Base-by-base conservation (phyloP, 1,140 invertebrate species). In the Zaprionus inermis region DNA sequence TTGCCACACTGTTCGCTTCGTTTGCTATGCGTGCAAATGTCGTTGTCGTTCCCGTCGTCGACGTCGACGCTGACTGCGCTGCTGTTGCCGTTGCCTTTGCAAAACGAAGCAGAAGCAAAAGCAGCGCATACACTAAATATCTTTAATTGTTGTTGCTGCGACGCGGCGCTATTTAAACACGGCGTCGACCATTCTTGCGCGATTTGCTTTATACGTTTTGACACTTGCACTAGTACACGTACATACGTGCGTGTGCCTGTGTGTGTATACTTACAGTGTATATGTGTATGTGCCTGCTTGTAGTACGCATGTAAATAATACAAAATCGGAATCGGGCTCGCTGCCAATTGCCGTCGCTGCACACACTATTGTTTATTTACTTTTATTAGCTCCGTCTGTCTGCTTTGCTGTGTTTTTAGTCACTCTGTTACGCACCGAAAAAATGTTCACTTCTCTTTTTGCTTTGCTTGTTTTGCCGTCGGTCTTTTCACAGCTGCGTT, bases 1-100 rank as follows among this genome's bases (percentile, higher is more conserved):
- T 67, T 18, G 44, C 5, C 10, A 54, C 83, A 88, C 84, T 38
- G 84, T 88, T 49, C 66, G 67, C 74, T 52, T 24, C 54, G 41
- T 49, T 65, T 49, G 65, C 65, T 66, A 66, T 75, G 81, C 76
- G 83, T 79, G 72, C 76, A 82, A 88, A 86, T 79, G 83, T 82
- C 78, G 78, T 46, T 18, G 60, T 49, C 44, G 44, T 18, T 46
- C n/a, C n/a, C 24, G 24, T 28, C 24, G 44, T 7, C 57, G 55
- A 69, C 61, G 59, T 58, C n/a, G n/a, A n/a, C n/a, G n/a, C n/a
- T n/a, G n/a, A n/a, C n/a, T n/a, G n/a, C n/a, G 28, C 28, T 28
- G 65, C 5, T 18, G 44, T 20, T 7, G 51, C 51, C 9, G 51
- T 28, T 54, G 51, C 24, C 59, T 52, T 77, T 81, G 79, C 70